Evolutionary conservation across 1,140 invertebrate species (phyloP), one percentile per base, ranked within the genome.

Genomic region (Aphelinus certus): DNA sequence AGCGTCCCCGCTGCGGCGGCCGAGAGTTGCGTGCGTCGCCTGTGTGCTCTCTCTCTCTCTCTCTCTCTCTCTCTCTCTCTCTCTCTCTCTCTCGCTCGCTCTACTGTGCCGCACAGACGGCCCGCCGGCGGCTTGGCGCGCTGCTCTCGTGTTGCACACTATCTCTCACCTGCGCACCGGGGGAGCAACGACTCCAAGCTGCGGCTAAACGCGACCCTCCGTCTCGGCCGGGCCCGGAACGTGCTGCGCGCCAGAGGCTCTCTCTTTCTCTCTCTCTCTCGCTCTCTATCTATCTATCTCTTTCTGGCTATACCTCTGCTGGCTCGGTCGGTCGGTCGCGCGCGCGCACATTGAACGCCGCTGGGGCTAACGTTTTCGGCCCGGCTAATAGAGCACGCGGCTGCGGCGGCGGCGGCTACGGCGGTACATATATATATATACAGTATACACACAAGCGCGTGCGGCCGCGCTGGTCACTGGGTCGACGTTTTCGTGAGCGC

Each of bases 281-380:
- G 26, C 26, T 26, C 26, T 26, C 26, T 26, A 26, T 26, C 26
- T 26, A 26, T 26, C 26, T 26, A 10, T 71, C 58, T 48, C 51
- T 48, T 56, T 73, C 69, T 71, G 26, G 26, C 49, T 71, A 26
- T 56, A 71, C 69, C 55, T 71, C 55, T 60, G 67, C 69, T 26
- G 26, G 26, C 26, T 26, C 26, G 0, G 26, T 26, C 26, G 26
- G 26, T 26, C 26, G 26, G 26, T 26, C 26, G 26, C 26, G 26
- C 26, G 26, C 26, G 26, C 26, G 26, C 26, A 26, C 26, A 26
- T 26, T 26, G 26, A 26, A 26, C 26, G 26, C 26, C 26, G 26
- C 26, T 87, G 83, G 86, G 83, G 85, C 83, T 82, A 76, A 88
- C 86, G 86, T 88, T 87, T 87, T 86, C 78, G 71, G 76, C 63